These are phyloP conservation scores for Ostrea denselamellosa DNA, from an alignment of 1,140 invertebrate species.

Conservation along the genomic window DNA sequence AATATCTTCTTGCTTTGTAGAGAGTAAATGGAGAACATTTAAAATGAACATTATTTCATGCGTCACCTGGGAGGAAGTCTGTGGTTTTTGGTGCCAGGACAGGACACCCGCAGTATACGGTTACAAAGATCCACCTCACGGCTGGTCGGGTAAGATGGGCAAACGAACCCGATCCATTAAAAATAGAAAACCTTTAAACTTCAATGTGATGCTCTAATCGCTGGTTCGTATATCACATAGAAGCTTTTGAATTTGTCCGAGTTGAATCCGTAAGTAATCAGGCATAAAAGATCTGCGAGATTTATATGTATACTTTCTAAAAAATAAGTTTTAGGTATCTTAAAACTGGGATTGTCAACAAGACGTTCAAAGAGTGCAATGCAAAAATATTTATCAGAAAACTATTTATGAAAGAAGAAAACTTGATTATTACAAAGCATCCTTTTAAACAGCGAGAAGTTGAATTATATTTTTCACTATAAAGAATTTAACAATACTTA, in stretches of 20 bases:
- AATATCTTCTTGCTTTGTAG: too few species aligned
- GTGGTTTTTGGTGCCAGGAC: not conserved
- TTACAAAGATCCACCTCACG: not conserved
- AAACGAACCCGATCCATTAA: not conserved
- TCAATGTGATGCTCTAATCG: not conserved
- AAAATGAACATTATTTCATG: not conserved
- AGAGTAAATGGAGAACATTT: too few species aligned
- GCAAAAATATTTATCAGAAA: too few species aligned
- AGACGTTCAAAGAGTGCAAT: too few species aligned
- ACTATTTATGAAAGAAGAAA: not conserved
- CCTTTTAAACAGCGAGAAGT: not conserved
- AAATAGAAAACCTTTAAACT: not conserved
- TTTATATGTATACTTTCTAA: not conserved
- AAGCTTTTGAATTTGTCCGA: not conserved
- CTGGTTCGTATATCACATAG: not conserved
- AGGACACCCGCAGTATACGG: not conserved
- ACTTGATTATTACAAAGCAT: not conserved
- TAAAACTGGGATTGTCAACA: too few species aligned
- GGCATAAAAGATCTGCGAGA: not conserved
- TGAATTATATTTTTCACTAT: not conserved
- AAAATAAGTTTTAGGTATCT: not conserved
- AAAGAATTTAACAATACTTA: not conserved
- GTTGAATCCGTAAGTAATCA: not conserved
- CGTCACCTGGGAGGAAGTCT: not conserved
- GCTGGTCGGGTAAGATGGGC: not conserved